Evolutionary conservation across 2,113 vertebrate genomes (phyloP).

Genomic region (Mormoops blainvillei): DNA sequence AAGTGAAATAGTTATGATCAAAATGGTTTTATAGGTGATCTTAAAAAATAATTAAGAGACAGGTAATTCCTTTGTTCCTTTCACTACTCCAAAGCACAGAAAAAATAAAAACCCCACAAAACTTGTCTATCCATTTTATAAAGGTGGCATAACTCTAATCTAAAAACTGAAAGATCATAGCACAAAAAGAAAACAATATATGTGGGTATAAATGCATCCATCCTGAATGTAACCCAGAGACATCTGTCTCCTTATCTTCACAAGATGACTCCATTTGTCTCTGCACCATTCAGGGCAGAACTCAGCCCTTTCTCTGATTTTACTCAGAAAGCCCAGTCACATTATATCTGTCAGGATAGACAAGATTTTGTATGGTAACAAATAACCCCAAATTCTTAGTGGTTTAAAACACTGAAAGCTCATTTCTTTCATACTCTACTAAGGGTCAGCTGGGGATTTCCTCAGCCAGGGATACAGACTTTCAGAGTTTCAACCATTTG

Average conservation of each 20-base stretch:
- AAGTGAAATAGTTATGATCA: not conserved
- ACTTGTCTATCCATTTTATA: not conserved
- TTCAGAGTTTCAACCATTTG: not conserved
- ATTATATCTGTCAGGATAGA: not conserved
- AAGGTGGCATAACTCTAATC: not conserved
- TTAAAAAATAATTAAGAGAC: not conserved
- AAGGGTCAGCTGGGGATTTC: not conserved
- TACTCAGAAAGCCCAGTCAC: not conserved
- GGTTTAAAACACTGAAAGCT: not conserved
- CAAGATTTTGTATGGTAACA: not conserved
- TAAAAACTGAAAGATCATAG: constrained; percentile 9
- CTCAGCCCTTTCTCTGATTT: not conserved
- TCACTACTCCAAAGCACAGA: not conserved
- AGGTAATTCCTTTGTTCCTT: not conserved
- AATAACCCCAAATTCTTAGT: not conserved
- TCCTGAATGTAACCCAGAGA: not conserved
- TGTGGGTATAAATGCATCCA: not conserved
- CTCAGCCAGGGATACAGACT: not conserved
- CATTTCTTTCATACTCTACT: not conserved
- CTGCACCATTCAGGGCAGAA: not conserved
- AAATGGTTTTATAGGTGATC: not conserved
- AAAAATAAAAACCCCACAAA: not conserved
- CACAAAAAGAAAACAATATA: not conserved
- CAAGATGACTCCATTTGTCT: not conserved
- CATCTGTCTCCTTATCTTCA: not conserved